phyloP scores from a whole-genome alignment of 2,113 vertebrate genomes.

The Macrotis lagotis region DNA sequence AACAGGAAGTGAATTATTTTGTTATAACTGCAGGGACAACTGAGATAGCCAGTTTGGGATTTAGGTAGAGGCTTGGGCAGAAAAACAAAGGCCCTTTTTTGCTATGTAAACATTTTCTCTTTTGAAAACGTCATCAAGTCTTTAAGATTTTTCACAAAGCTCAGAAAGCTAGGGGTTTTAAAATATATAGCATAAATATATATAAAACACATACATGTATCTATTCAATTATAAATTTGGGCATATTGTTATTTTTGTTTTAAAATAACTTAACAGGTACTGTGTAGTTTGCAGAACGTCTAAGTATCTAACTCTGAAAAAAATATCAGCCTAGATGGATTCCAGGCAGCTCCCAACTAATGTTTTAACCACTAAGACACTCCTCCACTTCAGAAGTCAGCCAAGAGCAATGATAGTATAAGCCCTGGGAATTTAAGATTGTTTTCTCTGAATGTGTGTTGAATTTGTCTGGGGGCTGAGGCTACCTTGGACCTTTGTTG shows the following conservation, averaged over 20 bases:
- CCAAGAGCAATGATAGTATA: slow-evolving; percentile 2
- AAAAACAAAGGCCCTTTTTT: slow-evolving; percentile 34
- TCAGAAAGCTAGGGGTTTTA: not conserved
- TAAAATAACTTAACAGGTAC: not conserved
- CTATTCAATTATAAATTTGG: not conserved
- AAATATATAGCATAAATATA: not conserved
- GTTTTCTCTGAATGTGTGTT: slow-evolving; percentile 25
- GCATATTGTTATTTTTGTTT: not conserved
- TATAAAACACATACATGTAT: no score
- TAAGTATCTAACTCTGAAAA: slow-evolving; percentile 4
- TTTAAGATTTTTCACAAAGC: not conserved
- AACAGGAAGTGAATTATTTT: slow-evolving; percentile 8
- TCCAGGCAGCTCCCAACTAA: not conserved
- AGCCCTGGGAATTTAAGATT: slow-evolving; percentile 40
- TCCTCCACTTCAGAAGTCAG: not conserved
- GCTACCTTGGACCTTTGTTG: slow-evolving; percentile 48
- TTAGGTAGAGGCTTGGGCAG: not conserved
- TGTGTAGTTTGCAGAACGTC: not conserved
- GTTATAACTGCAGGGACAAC: not conserved
- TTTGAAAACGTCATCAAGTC: slow-evolving; percentile 20
- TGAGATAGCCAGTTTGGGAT: not conserved
- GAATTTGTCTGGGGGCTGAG: slow-evolving; percentile 31
- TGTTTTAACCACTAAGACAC: not conserved
- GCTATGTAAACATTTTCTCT: not conserved
- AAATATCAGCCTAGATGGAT: not conserved